A percentile compares a stretch with the other conserved stretches of the same genome.
Conservation (phyloP, 2,888 invertebrate species). For the Theretra japonica region DNA sequence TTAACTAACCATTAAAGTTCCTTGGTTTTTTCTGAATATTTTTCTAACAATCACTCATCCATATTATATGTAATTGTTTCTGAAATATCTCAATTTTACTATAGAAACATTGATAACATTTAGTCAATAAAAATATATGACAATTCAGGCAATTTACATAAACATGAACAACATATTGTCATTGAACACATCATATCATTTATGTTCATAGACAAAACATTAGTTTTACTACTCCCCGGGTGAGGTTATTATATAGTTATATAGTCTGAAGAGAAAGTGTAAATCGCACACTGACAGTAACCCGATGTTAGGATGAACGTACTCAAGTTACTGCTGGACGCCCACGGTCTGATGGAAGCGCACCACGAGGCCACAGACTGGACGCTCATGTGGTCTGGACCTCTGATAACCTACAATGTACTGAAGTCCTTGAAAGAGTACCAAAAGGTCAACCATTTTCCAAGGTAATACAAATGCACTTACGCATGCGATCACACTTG, state of each 20-base stretch:
- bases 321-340: slow-evolving; percentile 45
- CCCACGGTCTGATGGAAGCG: slow-evolving; percentile 50
- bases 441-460: slow-evolving; percentile 55
- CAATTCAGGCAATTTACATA: too few species aligned
- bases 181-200: background rate
- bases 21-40: too few species aligned
- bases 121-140: too few species aligned
- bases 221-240: background rate
- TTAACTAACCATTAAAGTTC: too few species aligned
- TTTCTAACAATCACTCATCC: too few species aligned
- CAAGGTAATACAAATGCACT: slow-evolving; percentile 46
- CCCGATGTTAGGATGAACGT: slow-evolving; percentile 31
- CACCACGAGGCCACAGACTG: slow-evolving; percentile 37
- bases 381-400: slow-evolving; percentile 50
- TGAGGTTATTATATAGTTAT: background rate
- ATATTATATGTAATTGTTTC: too few species aligned
- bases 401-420: slow-evolving; percentile 40
- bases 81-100: background rate
- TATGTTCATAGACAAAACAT: background rate
- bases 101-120: background rate
- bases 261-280: background rate
- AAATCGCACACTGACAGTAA: slow-evolving; percentile 3
- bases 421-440: slow-evolving; percentile 39
- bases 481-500: background rate
- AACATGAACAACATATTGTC: too few species aligned